Evolutionary conservation across 2,888 invertebrate species (phyloP), one percentile per base, ranked within the genome.

Genomic region (Sipha maydis): DNA sequence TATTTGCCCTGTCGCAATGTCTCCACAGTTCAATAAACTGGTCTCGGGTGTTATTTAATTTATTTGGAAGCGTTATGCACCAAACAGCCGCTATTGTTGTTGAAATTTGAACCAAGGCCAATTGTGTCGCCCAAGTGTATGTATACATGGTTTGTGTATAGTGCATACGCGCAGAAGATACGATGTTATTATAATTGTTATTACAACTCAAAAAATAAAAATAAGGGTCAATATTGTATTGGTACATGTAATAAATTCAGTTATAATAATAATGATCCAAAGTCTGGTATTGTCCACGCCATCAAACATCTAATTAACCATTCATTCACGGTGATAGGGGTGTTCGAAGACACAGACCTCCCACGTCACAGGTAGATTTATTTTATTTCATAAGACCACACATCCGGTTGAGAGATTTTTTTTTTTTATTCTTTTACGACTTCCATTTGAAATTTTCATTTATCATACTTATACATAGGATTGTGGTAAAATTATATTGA

Each of bases 41-140:
- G 56, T 80, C 86, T 73, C 38, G 34, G 79, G 86, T 88, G 86
- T 88, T 88, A 88, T 88, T 80, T 80, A 88, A 88, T 88, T 88
- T 88, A 88, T 88, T 80, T 78, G 86, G 86, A 80, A 31, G 76
- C 77, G 48, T 85, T 67, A 28, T 84, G 71, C 78, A 79, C 56
- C 61, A 67, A 80, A 73, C 75, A 61, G 73, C 73, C 86, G 79
- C 86, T 73, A 88, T 88, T 88, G 86, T 88, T 80, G 86, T 88
- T 48, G 86, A 41, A 80, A 80, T 73, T 88, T 88, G 86, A 88
- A 80, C 86, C 86, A 78, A 88, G 86, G 80, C 86, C 86, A 88
- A 88, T 88, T 80, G 86, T 75, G 86, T 28, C 19, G 69, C 28
- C 31, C 54, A 28, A 73, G 48, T 80, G 14, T 75, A 61, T 88